A percentile compares a stretch with the other conserved stretches of the same genome.
phyloP scores from a whole-genome alignment of 2,797 vertebrate species.

The Morus bassanus region DNA sequence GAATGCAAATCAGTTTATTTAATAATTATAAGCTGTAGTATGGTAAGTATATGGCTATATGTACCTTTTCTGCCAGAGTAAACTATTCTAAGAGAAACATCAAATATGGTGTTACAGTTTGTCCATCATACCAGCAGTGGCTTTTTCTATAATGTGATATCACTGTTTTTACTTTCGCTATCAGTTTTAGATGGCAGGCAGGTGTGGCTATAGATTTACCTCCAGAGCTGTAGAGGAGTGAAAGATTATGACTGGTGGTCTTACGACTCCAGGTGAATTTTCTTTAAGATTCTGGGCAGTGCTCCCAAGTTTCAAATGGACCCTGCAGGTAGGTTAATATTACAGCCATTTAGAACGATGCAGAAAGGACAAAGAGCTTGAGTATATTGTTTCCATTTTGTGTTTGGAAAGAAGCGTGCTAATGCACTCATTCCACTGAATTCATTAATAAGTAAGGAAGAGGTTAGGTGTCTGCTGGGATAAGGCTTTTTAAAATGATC shows the following conservation, averaged over 20 bases:
- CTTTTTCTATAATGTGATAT: neutral
- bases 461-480: neutral
- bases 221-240: neutral
- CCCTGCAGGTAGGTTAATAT: neutral
- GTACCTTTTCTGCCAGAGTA: neutral
- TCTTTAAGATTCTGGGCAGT: neutral
- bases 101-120: neutral
- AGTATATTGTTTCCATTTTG: neutral
- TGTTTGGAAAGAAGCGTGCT: neutral
- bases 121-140: neutral
- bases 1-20: neutral
- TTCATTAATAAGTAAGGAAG: neutral
- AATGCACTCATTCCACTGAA: neutral
- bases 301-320: neutral
- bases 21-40: neutral
- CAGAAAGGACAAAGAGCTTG: neutral
- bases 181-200: neutral
- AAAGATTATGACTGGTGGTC: neutral
- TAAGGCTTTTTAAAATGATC: neutral
- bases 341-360: neutral
- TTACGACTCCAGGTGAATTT: neutral
- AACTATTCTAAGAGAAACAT: neutral
- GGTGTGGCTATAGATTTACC: neutral
- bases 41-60: neutral
- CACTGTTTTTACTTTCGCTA: neutral